Evolutionary conservation across 2,888 invertebrate species (phyloP), one percentile per base, ranked within the genome.

Genomic region (Meliscaeva auricollis): DNA sequence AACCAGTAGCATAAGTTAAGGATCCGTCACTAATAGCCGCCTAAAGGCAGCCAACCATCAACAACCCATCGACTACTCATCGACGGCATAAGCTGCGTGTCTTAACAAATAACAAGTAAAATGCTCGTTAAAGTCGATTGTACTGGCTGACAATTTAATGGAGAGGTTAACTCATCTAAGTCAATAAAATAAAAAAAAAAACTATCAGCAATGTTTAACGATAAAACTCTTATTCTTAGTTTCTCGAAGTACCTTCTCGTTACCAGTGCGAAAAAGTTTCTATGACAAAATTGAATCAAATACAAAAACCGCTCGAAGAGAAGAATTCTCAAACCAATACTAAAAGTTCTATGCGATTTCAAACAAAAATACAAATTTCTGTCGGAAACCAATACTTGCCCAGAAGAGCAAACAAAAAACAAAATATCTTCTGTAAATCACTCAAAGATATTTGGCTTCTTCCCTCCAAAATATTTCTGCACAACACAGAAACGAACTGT

Each of bases 11-110:
- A 54, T 54, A 62, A 64, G 52, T 32, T 15, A 58, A 38, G 46
- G 30, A 73, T 20, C 52, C 62, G 26, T 44, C 64, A 48, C 54
- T 78, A 73, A 78, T 73, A 78, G 54, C 78, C 66, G 48, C 69
- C 75, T 48, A 7, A 69, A 48, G 58, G 52, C 20, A 50, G 3
- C 48, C 68, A 11, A 48, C 35, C 35, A 35, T 48, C 26, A 58
- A 56, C 68, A 73, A 44, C 48, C 48, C 75, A 80, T 80, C 38
- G 80, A 80, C 84, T 62, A 60, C 60, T 48, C 60, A 76, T 80
- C 68, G 62, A 15, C 20, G n/a, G 30, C 77, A 81, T 62, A 66
- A 11, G 38, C 2, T 54, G 50, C 15, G 56, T 73, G 38, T 26
- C 22, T 70, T 26, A 17, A 17, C 2, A 30, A 64, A 46, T 35